Evolutionary conservation across 2,113 vertebrate genomes (phyloP), one percentile per base, ranked within the genome.

Genomic region (Phylloscopus whistleri): DNA sequence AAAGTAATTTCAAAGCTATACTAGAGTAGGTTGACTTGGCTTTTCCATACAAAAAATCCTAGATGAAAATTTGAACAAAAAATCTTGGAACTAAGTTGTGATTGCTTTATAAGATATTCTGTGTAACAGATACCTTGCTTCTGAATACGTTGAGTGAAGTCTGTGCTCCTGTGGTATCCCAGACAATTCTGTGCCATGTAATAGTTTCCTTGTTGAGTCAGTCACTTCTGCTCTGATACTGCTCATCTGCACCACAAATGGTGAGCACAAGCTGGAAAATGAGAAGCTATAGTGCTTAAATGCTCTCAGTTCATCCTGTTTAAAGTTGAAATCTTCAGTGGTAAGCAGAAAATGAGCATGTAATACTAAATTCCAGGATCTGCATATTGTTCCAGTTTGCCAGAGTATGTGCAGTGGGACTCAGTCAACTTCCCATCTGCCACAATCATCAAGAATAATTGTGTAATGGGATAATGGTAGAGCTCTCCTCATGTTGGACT

Each of bases 191-290:
- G 35, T 55, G 30, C 87, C 44, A 21, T 82, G 62, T 94, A 92
- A 94, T 89, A 91, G 59, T 96, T 95, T 95, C 94, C 96, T 52
- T 77, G 24, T 87, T 91, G 82, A 91, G 70, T 91, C 82, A 85
- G 75, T 80, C 13, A 1, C 33, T 91, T 75, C 78, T 77, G 67
- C 85, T 80, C 79, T 26, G 60, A 37, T 59, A 49, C 26, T 33
- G 37, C 35, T 93, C 7, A 7, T 85, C 59, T 63, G 30, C 22
- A 56, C 84, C 87, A 83, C 92, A 90, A 83, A 60, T 48, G 52
- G 33, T 70, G 84, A 74, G 51, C 56, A 55, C 43, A 78, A 0
- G 39, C 46, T 89, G 82, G 90, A 96, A 97, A 94, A 96, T 88
- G 51, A 88, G 78, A 76, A 84, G 59, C 35, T 83, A 6, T 35